A percentile compares a stretch with the other conserved stretches of the same genome.
Conservation (phyloP, 2,113 vertebrate species). For the Ammodytes dubius region DNA sequence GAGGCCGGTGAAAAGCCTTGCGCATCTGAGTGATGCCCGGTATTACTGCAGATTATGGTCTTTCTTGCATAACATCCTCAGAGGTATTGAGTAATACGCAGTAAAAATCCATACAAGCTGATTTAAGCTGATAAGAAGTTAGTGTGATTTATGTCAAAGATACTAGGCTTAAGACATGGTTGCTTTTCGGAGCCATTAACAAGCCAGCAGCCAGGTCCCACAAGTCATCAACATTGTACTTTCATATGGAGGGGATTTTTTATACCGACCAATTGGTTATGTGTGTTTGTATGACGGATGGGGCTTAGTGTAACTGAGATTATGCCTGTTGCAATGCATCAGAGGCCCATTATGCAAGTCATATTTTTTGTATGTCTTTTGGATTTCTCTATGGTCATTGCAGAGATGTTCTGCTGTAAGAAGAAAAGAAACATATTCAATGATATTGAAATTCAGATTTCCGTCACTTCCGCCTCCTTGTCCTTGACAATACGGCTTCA, state of each 20-base stretch:
- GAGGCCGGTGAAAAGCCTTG: slow-evolving; percentile 15
- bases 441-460: slow-evolving; percentile 41
- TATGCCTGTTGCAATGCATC: slow-evolving; percentile 39
- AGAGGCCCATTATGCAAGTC: slow-evolving; percentile 39
- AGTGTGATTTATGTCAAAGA: slow-evolving; percentile 59
- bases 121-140: slow-evolving; percentile 60
- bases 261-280: not conserved
- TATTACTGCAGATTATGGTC: slow-evolving; percentile 65
- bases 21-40: slow-evolving; percentile 38
- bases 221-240: slow-evolving; percentile 49
- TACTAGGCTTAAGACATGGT: not conserved
- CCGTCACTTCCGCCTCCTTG: slow-evolving; percentile 39
- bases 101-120: slow-evolving; percentile 60
- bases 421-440: slow-evolving; percentile 32
- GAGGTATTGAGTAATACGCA: slow-evolving; percentile 66
- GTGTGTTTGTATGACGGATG: slow-evolving; percentile 42
- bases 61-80: slow-evolving; percentile 64
- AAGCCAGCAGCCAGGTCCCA: slow-evolving; percentile 35
- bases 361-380: slow-evolving; percentile 26
- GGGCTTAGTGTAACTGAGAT: slow-evolving; percentile 52
- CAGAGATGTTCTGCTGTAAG: not conserved
- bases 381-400: slow-evolving; percentile 32
- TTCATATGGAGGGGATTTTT: slow-evolving; percentile 41
- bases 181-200: slow-evolving; percentile 53
- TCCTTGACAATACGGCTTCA: slow-evolving; percentile 28